phyloP scores from a whole-genome alignment of 2,797 vertebrate genomes.

The Anabacerthia variegaticeps region DNA sequence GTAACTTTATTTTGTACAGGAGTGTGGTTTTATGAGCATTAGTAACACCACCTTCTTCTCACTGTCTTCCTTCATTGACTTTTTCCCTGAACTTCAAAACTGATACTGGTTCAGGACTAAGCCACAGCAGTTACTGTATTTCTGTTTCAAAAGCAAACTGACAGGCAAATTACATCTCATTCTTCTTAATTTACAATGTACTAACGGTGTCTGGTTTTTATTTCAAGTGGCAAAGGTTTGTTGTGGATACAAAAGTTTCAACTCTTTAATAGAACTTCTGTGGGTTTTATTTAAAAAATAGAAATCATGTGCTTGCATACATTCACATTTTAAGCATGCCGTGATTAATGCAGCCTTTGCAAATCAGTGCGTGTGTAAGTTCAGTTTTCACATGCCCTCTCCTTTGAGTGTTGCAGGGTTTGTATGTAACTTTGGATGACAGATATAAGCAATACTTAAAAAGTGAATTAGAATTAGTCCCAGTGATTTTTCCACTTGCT shows the following conservation, averaged over 20 bases:
- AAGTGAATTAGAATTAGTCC: not conserved
- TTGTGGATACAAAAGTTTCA: not conserved
- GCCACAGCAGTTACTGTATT: not conserved
- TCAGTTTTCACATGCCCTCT: not conserved
- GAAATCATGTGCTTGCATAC: not conserved
- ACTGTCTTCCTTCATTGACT: not conserved
- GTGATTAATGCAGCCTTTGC: not conserved
- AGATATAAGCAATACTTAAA: not conserved
- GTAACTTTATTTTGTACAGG: not conserved
- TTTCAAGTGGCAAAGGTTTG: not conserved
- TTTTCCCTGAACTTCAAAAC: not conserved
- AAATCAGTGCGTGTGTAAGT: not conserved
- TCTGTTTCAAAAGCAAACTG: not conserved
- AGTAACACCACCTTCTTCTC: not conserved
- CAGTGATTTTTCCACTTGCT: not conserved
- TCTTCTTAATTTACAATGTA: not conserved
- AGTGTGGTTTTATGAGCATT: not conserved
- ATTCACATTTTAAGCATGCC: not conserved
- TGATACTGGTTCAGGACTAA: not conserved
- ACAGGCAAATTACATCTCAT: not conserved
- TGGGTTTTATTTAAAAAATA: not conserved
- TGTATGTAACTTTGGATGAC: not conserved
- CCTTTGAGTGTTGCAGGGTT: not conserved
- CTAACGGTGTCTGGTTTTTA: not conserved
- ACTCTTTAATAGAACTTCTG: not conserved